Evolutionary conservation across 2,797 vertebrate genomes (phyloP).

Genomic region (Anas bahamensis): DNA sequence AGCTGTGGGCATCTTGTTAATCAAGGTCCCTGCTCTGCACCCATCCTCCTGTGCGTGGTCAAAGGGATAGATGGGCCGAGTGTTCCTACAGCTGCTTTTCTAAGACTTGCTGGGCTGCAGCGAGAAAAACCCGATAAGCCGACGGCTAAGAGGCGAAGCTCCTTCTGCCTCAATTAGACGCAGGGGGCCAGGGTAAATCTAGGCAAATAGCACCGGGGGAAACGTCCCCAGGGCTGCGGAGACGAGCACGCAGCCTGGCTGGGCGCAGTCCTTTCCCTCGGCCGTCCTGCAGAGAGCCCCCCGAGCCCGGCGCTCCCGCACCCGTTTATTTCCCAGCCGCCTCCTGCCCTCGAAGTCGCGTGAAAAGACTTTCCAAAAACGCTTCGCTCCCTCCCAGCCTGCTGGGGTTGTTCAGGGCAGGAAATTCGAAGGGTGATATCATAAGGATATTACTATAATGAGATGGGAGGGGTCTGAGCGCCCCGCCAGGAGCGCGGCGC

Average conservation of each 20-base stretch:
- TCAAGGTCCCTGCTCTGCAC: not conserved
- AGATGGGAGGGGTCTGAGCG: conserved; percentile 56
- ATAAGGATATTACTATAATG: conserved; percentile 62
- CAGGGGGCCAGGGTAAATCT: not conserved
- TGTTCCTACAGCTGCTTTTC: not conserved
- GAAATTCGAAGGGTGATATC: conserved; percentile 52
- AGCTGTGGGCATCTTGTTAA: not conserved
- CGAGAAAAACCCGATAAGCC: not conserved
- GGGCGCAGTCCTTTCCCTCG: not conserved
- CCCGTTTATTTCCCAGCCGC: not conserved
- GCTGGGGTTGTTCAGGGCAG: conserved; percentile 49
- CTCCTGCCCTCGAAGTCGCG: conserved; percentile 18
- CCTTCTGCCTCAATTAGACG: not conserved
- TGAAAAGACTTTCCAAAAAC: conserved; percentile 21
- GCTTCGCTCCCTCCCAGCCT: conserved; percentile 47
- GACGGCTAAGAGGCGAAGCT: not conserved
- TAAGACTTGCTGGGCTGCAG: not conserved
- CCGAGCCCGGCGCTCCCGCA: not conserved
- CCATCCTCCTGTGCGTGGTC: no score
- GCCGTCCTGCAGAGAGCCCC: conserved; percentile 8
- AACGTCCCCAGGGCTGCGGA: not conserved
- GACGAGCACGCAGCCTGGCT: not conserved
- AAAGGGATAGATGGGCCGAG: not conserved
- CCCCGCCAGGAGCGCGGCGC: not conserved
- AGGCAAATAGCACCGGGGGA: not conserved